Evolutionary conservation across 2,113 vertebrate genomes (phyloP).

Genomic region (Electrona antarctica): DNA sequence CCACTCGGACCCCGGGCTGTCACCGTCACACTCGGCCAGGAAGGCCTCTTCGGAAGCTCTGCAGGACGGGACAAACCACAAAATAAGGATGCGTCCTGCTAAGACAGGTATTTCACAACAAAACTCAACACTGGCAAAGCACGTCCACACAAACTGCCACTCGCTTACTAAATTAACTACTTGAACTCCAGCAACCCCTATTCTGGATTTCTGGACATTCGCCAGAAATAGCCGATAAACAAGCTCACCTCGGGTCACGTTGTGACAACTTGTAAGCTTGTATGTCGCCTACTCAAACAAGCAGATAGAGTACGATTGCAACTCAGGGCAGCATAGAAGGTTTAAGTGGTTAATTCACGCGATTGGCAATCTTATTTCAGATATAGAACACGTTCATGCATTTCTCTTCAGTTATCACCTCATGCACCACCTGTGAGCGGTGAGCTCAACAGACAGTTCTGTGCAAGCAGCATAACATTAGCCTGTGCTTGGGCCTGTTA

Average conservation of each 20-base stretch:
- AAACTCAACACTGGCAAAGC: slow-evolving; percentile 2
- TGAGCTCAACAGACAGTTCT: slow-evolving; percentile 1
- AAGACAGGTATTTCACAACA: not conserved
- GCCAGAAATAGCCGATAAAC: too few relatives aligned
- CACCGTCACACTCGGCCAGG: slow-evolving; percentile 89
- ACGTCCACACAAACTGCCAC: slow-evolving; percentile 6
- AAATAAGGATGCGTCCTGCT: not conserved
- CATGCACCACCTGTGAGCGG: not conserved
- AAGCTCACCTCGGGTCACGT: too few relatives aligned
- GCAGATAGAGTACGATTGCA: too few relatives aligned
- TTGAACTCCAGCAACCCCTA: too few relatives aligned
- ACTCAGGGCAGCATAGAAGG: not conserved
- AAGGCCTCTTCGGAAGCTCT: slow-evolving; percentile 96
- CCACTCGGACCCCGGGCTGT: slow-evolving; percentile 91
- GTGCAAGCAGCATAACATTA: too few relatives aligned
- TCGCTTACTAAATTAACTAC: too few relatives aligned
- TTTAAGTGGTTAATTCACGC: slow-evolving; percentile 12
- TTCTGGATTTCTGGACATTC: too few relatives aligned
- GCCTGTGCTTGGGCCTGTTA: not conserved
- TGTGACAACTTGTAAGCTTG: too few relatives aligned
- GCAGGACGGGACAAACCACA: slow-evolving; percentile 5
- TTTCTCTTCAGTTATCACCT: slow-evolving; percentile 24
- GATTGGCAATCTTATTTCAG: slow-evolving; percentile 4
- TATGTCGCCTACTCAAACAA: too few relatives aligned
- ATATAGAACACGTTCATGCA: slow-evolving; percentile 47